Conservation (phyloP, 2,888 invertebrate species). For the Nudaria mundana region DNA sequence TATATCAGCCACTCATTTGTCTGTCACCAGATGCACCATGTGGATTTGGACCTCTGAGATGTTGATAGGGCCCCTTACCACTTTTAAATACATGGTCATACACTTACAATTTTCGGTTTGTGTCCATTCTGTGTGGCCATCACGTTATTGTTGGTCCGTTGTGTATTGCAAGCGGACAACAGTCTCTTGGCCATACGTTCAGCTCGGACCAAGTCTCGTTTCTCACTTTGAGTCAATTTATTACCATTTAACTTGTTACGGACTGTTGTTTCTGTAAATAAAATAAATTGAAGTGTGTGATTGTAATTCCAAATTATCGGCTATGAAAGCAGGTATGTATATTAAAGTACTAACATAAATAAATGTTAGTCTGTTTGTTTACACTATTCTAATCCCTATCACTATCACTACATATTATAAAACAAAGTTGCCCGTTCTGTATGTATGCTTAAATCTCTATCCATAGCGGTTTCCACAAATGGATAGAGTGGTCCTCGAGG, state of each 20-base stretch:
- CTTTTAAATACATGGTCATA: no score
- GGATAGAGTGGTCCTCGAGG: no score
- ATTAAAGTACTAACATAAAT: not conserved
- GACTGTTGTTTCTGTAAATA: constrained; percentile 1
- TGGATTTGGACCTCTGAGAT: no score
- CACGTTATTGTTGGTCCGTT: constrained; percentile 7
- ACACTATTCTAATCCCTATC: no score
- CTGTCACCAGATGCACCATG: no score
- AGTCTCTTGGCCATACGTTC: constrained; percentile 53
- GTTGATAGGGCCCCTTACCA: no score
- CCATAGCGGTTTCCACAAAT: no score
- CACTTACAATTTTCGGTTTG: constrained; percentile 52
- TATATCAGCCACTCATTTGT: no score
- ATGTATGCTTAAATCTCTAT: no score
- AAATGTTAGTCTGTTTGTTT: no score
- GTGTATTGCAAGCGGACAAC: constrained; percentile 25
- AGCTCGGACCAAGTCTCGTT: constrained; percentile 47
- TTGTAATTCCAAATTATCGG: not conserved
- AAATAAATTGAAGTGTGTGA: not conserved
- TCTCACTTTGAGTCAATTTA: constrained; percentile 35
- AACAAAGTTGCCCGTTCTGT: no score
- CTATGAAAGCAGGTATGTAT: not conserved
- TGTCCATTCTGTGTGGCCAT: constrained; percentile 4
- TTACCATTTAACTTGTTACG: constrained; percentile 1
- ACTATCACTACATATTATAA: no score